These are phyloP conservation scores for Sebastolobus alascanus DNA, from an alignment of 2,797 vertebrate species.

Conservation along the genomic window DNA sequence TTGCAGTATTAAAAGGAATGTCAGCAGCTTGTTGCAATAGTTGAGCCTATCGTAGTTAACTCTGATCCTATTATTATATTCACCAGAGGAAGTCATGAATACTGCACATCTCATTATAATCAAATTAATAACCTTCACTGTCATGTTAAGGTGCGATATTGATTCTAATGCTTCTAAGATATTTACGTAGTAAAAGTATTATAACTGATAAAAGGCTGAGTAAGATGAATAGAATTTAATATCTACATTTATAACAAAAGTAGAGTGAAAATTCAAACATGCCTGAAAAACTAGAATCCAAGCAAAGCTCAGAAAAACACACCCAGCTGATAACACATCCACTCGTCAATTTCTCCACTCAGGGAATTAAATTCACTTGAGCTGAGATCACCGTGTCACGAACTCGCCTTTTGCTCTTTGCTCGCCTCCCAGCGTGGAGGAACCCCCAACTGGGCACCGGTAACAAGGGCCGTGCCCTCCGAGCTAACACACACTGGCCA, in stretches of 20 bases:
- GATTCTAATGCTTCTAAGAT: neutral
- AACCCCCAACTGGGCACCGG: slow-evolving; percentile 58
- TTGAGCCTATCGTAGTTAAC: neutral
- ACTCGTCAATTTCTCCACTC: slow-evolving; percentile 35
- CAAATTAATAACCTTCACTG: neutral
- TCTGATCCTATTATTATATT: neutral
- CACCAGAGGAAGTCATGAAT: neutral
- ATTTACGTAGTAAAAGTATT: neutral
- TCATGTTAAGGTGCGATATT: neutral
- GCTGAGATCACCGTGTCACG: slow-evolving; percentile 52
- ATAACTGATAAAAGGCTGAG: neutral
- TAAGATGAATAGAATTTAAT: neutral
- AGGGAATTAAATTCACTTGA: slow-evolving; percentile 62
- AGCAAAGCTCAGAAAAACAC: slow-evolving; percentile 3
- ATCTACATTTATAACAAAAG: neutral
- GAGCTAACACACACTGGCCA: slow-evolving; percentile 49
- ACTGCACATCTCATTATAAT: neutral
- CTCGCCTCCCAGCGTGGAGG: slow-evolving; percentile 61
- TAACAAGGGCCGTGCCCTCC: slow-evolving; percentile 73
- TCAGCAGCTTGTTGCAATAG: neutral
- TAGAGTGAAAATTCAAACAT: neutral
- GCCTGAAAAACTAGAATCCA: neutral
- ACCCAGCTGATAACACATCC: slow-evolving; percentile 21
- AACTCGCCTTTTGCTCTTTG: slow-evolving; percentile 58
- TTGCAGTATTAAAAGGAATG: neutral